These are phyloP conservation scores for Anolis apletophallus DNA, from an alignment of 2,797 vertebrate genomes.

Conservation along the genomic window DNA sequence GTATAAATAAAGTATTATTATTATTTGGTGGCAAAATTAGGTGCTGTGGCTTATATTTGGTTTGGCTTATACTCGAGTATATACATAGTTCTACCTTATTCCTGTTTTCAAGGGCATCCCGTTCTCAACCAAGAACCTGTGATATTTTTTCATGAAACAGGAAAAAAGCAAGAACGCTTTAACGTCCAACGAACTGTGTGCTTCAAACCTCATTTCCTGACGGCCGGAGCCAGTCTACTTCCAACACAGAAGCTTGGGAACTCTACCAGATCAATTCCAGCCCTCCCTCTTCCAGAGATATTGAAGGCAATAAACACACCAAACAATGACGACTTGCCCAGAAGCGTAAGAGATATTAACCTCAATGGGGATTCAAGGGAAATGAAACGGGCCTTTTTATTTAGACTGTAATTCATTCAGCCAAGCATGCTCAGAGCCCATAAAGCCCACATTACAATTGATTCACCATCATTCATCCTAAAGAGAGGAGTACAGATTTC, in stretches of 20 bases:
- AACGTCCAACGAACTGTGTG: background rate
- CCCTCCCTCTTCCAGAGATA: background rate
- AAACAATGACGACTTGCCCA: constrained; percentile 3
- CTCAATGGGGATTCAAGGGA: constrained; percentile 7
- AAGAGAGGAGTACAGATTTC: background rate
- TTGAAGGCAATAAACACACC: background rate
- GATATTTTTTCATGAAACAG: background rate
- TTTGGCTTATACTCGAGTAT: no score
- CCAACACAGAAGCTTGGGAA: background rate
- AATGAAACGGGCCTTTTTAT: constrained; percentile 8
- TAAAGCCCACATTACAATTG: background rate
- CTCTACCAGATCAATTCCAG: background rate
- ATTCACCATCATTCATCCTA: constrained; percentile 11
- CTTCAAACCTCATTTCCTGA: background rate
- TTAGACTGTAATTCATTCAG: constrained; percentile 8
- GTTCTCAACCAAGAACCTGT: background rate
- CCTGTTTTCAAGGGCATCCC: background rate
- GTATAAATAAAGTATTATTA: no score
- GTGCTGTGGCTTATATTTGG: no score
- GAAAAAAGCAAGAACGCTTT: no score
- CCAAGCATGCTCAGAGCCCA: background rate
- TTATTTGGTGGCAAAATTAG: no score
- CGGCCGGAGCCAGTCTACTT: background rate
- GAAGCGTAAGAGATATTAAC: background rate
- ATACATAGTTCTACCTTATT: background rate